Base-by-base conservation (phyloP, 92 coral and sea anemone genomes). In the Porites evermanni region DNA sequence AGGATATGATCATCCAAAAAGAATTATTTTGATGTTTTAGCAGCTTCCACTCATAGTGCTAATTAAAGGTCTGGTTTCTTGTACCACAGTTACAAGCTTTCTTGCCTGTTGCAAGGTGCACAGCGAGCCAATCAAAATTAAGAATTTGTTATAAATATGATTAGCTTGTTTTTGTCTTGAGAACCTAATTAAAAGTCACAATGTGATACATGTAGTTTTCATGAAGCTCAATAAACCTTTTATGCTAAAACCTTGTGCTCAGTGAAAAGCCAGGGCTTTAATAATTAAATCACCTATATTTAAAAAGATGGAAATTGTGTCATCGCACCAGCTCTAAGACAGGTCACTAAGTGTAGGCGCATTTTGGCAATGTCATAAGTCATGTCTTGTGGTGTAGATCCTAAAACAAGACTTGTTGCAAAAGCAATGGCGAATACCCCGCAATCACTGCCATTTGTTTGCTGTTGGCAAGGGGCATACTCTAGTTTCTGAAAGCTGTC, bases 391-490 rank as follows among this genome's bases (percentile, higher is more conserved):
- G 92, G 96, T 77, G 79, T 58, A 19, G 54, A 52, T 59, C 87
- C 82, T 68, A 74, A 64, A 18, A 86, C 94, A 20, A 93, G 66
- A 74, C 89, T 61, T 72, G 94, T 85, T 59, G 94, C 94, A 84
- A 91, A 88, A 58, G 94, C 96, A 64, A 87, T 83, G 19, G 95
- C 75, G 66, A 92, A 89, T 24, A 87, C 91, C n/a, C 94, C 88
- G 47, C 96, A 93, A 73, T 90, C 96, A 88, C 96, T 90, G 7
- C 90, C 90, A 86, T 92, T 92, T 50, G n/a, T 77, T 87, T 92
- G 91, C 79, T 93, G 95, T 77, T 90, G 94, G 47, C 78, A 79
- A n/a, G 94, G 91, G 54, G 88, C 94, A 79, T 47, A 79, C 64
- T 79, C 84, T 47, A 79, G 74, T 79, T 79, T 66, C 74, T 47